Conservation (phyloP, 2,113 vertebrate species). For the human region GRCh38 chr1:214214501-214215000, state of each 20-base stretch:
- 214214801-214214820: neutral
- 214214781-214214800: neutral
- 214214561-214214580: neutral
- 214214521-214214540: neutral
- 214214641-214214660: neutral
- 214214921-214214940: neutral
- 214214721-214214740: constrained; percentile 38
- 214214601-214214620: neutral
- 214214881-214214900: neutral
- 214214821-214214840: neutral
- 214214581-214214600: neutral
- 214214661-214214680: neutral
- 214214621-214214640: neutral
- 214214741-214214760: neutral
- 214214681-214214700: neutral
- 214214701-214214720: neutral
- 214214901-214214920: neutral
- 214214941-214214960: neutral
- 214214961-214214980: neutral
- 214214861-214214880: neutral
- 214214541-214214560: neutral
- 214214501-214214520: neutral
- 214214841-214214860: neutral
- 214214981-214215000: neutral
- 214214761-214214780: neutral